Percentiles rank a stretch among this genome's conserved stretches.
Evolutionary conservation across 92 coral and sea anemone genomes (phyloP).

Genomic region (Virgularia gustaviana): DNA sequence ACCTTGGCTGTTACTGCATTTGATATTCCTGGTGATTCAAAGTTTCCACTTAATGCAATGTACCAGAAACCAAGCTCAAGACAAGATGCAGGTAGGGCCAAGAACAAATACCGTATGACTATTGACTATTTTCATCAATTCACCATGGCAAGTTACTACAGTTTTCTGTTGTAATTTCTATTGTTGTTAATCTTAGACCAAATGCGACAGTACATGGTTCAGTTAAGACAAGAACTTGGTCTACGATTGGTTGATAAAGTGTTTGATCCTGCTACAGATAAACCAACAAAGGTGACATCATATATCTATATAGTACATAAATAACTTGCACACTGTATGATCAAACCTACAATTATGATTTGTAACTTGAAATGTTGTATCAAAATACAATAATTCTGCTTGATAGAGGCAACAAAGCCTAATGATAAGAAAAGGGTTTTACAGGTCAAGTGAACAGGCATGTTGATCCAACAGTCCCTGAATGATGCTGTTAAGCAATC

Average conservation of each 20-base stretch:
- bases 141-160: not conserved
- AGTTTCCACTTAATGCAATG: slow-evolving; percentile 97
- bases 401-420: too few species aligned
- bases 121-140: not conserved
- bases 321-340: too few species aligned
- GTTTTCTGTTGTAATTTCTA: not conserved
- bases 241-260: slow-evolving; percentile 82
- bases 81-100: slow-evolving; percentile 74
- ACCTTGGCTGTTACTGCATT: slow-evolving; percentile 79
- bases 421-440: too few species aligned
- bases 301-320: too few species aligned
- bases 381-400: too few species aligned
- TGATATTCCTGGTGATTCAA: slow-evolving; percentile 82
- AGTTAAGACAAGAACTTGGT: slow-evolving; percentile 95
- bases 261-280: slow-evolving; percentile 92
- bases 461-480: too few species aligned
- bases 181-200: slow-evolving; percentile 49
- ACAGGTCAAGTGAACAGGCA: too few species aligned
- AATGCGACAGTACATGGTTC: slow-evolving; percentile 76
- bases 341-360: too few species aligned
- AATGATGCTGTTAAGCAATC: too few species aligned
- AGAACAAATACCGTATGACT: not conserved
- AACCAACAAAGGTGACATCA: slow-evolving; percentile 97
- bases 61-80: slow-evolving; percentile 80
- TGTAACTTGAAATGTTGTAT: too few species aligned